Percentiles rank a stretch among this genome's conserved stretches.
Conservation (phyloP, 2,113 vertebrate species). For the Actinemys pallida region DNA sequence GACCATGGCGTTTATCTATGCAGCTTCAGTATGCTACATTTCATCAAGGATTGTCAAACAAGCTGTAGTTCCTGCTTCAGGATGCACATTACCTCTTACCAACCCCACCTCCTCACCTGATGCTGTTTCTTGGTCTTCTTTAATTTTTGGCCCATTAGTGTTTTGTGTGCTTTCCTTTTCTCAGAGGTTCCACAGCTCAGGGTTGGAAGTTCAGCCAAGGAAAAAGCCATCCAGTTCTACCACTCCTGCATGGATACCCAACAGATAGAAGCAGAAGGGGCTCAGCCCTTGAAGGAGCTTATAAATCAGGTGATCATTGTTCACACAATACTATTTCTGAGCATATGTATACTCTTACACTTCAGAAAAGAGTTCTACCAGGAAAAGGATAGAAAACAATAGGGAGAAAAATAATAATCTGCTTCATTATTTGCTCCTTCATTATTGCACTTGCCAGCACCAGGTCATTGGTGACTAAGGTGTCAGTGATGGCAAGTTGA, state of each 20-base stretch:
- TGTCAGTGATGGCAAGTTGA: background rate
- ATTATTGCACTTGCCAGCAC: background rate
- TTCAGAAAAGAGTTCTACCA: background rate
- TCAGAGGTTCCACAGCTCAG: conserved; percentile 74
- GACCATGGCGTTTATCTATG: background rate
- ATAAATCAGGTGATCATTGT: conserved; percentile 83
- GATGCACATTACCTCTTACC: background rate
- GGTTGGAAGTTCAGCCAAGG: conserved; percentile 73
- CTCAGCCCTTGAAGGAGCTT: conserved; percentile 83
- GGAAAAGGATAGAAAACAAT: background rate
- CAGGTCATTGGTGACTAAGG: background rate
- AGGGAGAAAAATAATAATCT: background rate
- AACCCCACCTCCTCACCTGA: background rate
- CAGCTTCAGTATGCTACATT: background rate
- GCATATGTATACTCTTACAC: background rate
- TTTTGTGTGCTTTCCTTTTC: background rate
- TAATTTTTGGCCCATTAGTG: background rate
- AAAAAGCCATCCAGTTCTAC: conserved; percentile 89
- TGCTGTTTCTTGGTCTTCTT: background rate
- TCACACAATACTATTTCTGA: background rate
- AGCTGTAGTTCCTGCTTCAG: background rate
- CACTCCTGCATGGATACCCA: conserved; percentile 86
- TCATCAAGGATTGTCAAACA: background rate
- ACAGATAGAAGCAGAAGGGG: conserved; percentile 81
- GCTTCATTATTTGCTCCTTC: background rate